Percentiles rank a stretch among this genome's conserved stretches.
These are phyloP conservation scores for Amphiprion ocellaris DNA, from an alignment of 2,113 vertebrate species.

Conservation along the genomic window DNA sequence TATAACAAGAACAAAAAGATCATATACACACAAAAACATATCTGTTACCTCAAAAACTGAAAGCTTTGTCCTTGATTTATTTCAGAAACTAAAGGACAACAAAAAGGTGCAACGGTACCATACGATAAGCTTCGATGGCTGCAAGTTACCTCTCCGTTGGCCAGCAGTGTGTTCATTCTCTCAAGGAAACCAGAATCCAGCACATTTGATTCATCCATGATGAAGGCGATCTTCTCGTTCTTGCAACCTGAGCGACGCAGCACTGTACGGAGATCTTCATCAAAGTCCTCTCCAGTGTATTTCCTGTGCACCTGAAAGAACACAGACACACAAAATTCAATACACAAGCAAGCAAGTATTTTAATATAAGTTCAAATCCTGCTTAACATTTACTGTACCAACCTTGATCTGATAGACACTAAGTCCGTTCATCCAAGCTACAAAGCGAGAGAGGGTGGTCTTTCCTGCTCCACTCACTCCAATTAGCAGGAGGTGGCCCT, in stretches of 20 bases:
- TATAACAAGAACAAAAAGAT: constrained; percentile 1
- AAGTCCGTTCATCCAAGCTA: constrained; percentile 99
- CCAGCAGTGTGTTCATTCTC: constrained; percentile 98
- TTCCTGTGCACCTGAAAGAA: constrained; percentile 93
- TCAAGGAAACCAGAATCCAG: constrained; percentile 98
- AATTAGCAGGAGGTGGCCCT: constrained; percentile 96
- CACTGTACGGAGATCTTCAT: constrained; percentile 97
- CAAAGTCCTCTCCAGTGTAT: constrained; percentile 98
- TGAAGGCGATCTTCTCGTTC: constrained; percentile 99
- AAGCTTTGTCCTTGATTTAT: not conserved
- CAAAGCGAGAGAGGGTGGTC: constrained; percentile 96
- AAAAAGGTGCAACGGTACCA: not conserved
- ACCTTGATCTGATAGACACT: constrained; percentile 99
- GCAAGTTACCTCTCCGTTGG: constrained; percentile 93
- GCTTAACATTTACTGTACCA: constrained; percentile 12
- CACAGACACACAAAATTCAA: not conserved
- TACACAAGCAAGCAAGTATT: not conserved
- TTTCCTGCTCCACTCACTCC: constrained; percentile 98
- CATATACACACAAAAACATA: not conserved
- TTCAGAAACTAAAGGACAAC: not conserved
- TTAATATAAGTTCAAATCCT: not conserved
- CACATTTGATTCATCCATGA: constrained; percentile 99
- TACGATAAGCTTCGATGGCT: not conserved
- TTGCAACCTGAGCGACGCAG: constrained; percentile 97
- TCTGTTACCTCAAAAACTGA: not conserved